Percentiles rank a stretch among this genome's conserved stretches.
phyloP scores from a whole-genome alignment of 1,140 invertebrate genomes.

The Drosophila prosaltans region DNA sequence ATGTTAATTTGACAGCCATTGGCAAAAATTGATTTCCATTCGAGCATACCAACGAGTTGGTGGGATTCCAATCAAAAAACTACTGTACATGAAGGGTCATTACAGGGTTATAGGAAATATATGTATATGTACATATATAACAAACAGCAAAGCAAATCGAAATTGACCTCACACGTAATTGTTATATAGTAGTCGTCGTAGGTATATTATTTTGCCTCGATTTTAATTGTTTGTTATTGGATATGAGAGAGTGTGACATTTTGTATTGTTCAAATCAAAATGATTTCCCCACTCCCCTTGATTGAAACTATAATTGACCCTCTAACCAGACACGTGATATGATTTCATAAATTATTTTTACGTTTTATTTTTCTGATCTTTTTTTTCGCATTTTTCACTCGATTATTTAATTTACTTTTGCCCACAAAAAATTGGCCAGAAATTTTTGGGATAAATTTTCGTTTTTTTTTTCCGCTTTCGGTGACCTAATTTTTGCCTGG shows the following conservation, averaged over 20 bases:
- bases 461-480: background rate
- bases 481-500: background rate
- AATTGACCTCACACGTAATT: conserved; percentile 52
- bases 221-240: conserved; percentile 34
- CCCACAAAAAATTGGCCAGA: background rate
- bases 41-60: conserved; percentile 29
- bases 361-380: background rate
- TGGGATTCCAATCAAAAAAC: conserved; percentile 1
- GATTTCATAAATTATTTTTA: conserved; percentile 6
- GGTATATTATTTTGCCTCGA: conserved; percentile 22
- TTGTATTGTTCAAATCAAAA: conserved; percentile 19
- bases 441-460: conserved; percentile 4
- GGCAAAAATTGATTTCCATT: conserved; percentile 40
- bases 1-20: conserved; percentile 51
- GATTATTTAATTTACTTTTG: conserved; percentile 9
- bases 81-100: conserved; percentile 47
- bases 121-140: background rate
- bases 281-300: conserved; percentile 4
- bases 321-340: conserved; percentile 12
- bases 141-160: background rate
- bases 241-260: conserved; percentile 3
- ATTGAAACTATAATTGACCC: conserved; percentile 19
- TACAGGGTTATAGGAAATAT: conserved; percentile 51
- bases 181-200: conserved; percentile 12
- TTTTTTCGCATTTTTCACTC: conserved; percentile 4